Base-by-base conservation (phyloP, 2,797 vertebrate genomes). In the Melanotaenia trifasciata region DNA sequence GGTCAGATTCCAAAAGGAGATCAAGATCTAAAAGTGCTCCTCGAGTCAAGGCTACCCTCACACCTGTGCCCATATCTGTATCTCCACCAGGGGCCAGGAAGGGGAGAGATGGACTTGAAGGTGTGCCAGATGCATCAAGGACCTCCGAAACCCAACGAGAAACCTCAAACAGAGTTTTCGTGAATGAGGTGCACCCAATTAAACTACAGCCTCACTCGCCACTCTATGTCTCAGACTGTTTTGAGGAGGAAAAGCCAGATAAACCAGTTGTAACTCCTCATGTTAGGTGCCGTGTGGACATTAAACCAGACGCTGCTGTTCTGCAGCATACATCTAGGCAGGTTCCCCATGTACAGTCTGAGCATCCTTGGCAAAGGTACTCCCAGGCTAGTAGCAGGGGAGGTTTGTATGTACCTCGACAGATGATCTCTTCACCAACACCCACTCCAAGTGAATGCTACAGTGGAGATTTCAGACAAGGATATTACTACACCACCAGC, bases 171-270 rank as follows among this genome's bases (percentile, higher is more conserved):
- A 95, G 94, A 71, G 93, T 92, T 0, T 93, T 96, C 72, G 94
- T 97, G 77, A 98, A 97, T 3, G 98, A 99, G 79, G 96, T 99
- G n/a, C 98, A 99, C 72, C 98, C 98, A 30, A 97, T 96, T 87
- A 99, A 99, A 85, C 94, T 99, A 64, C 97, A 99, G 90, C 96
- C 97, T 0, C 96, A 98, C 50, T 91, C 97, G 1, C 97, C 97
- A 0, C 94, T 98, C 7, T 97, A 96, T 62, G 94, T 98, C 26
- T 94, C 94, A 6, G 95, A 96, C 87, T 96, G 96, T 91, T 96
- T 96, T 54, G 78, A 96, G 67, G 93, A 95, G 71, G 73, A 87
- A 38, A 89, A 84, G 1, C 79, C 72, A 9, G 58, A 86, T 13
- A 96, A 95, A 87, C 84, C 92, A 32, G 91, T 93, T 0, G 78